phyloP scores from a whole-genome alignment of 2,888 invertebrate genomes.

The Thymelicus sylvestris region DNA sequence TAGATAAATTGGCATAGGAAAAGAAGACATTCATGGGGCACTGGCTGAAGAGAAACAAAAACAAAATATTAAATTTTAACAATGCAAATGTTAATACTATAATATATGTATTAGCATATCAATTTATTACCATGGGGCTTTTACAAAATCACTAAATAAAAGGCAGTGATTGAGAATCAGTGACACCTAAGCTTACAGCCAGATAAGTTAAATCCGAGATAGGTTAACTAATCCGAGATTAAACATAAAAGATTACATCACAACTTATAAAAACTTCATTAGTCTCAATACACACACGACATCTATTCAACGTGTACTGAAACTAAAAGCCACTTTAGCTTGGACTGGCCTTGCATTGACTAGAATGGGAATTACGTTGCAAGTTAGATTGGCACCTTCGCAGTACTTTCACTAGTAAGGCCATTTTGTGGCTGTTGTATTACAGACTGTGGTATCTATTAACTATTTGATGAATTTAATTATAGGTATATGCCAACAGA shows the following conservation, averaged over 20 bases:
- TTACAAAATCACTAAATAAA: too few species aligned
- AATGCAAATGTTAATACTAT: too few species aligned
- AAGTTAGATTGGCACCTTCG: background rate
- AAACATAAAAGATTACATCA: background rate
- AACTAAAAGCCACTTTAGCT: conserved; percentile 2
- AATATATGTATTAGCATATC: too few species aligned
- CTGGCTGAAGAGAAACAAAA: too few species aligned
- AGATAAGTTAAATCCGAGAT: too few species aligned
- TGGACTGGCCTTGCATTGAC: conserved; percentile 23
- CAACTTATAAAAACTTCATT: background rate
- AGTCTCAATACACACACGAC: background rate
- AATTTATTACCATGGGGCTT: too few species aligned
- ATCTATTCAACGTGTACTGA: background rate
- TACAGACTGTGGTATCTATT: background rate
- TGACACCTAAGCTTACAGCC: too few species aligned
- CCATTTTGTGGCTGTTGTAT: conserved; percentile 1
- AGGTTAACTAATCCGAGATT: too few species aligned
- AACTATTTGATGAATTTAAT: conserved; percentile 1
- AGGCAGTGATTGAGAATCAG: too few species aligned
- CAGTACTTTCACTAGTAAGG: conserved; percentile 30
- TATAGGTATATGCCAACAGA: background rate
- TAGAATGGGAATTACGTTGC: conserved; percentile 12
- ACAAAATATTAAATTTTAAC: too few species aligned
- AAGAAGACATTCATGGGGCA: too few species aligned
- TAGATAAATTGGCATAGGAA: too few species aligned